These are phyloP conservation scores for Echinometra lucunter DNA, from an alignment of 53 echinoderm and acorn worm species.

Conservation along the genomic window DNA sequence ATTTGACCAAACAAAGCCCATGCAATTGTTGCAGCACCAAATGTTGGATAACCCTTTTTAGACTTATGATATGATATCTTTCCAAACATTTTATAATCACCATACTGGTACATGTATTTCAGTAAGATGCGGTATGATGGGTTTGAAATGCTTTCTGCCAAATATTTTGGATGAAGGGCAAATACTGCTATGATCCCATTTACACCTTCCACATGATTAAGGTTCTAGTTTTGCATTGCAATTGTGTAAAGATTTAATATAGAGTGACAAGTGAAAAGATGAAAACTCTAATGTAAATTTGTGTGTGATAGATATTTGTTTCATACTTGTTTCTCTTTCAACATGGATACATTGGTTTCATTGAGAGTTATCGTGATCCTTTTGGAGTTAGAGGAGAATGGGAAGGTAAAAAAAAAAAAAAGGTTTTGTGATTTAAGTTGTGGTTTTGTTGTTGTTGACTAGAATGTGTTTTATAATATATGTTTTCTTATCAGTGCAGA, in stretches of 20 bases:
- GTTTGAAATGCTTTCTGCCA: not conserved
- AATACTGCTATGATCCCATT: not conserved
- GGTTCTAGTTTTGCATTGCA: no score
- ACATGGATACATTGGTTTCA: constrained; percentile 97
- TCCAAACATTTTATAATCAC: no score
- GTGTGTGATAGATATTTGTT: not conserved
- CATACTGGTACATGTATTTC: not conserved
- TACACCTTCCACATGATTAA: no score
- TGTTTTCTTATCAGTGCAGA: no score
- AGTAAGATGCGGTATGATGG: not conserved
- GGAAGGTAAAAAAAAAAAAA: constrained; percentile 95
- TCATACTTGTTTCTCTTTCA: not conserved
- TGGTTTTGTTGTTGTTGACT: no score
- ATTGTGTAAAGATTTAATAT: not conserved
- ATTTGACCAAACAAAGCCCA: no score
- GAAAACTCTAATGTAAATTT: not conserved
- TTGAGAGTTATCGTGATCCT: constrained; percentile 96
- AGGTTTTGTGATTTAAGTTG: no score
- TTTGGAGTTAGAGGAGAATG: constrained; percentile 97
- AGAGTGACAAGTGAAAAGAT: not conserved
- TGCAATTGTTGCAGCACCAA: no score
- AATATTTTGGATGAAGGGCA: not conserved
- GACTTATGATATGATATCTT: no score
- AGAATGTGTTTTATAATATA: no score
- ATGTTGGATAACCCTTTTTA: no score